phyloP scores from a whole-genome alignment of 2,888 invertebrate genomes.

The Pristionchus japonicus region DNA sequence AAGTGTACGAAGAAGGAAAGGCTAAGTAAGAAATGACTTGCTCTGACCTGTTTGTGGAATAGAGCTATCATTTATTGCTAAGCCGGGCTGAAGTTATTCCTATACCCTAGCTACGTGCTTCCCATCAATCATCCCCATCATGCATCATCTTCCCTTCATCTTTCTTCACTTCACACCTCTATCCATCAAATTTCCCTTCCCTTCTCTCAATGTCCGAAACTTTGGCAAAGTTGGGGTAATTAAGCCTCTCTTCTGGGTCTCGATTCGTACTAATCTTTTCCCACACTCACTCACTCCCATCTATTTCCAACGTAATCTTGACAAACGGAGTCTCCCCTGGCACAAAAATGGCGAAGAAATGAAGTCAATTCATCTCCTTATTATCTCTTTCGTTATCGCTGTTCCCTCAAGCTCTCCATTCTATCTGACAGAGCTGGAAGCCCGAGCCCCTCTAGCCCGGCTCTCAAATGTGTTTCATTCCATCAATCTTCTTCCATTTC shows the following conservation, averaged over 20 bases:
- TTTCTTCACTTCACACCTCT: background rate
- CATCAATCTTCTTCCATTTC: constrained; percentile 40
- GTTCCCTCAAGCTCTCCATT: background rate
- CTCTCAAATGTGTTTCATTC: constrained; percentile 46
- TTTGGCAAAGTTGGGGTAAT: background rate
- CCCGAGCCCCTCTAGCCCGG: background rate
- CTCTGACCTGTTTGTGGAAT: no score
- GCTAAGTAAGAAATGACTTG: no score
- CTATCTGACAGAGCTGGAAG: background rate
- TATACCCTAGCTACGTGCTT: background rate
- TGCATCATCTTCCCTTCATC: background rate
- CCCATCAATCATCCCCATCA: background rate
- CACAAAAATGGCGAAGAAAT: background rate
- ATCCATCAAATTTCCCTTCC: background rate
- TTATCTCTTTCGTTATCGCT: background rate
- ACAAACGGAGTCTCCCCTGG: background rate
- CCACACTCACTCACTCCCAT: background rate
- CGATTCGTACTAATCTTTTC: constrained; percentile 16
- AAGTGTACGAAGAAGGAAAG: background rate
- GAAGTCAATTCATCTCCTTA: background rate
- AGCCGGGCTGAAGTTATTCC: background rate
- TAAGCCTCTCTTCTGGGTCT: background rate
- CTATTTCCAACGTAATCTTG: constrained; percentile 36
- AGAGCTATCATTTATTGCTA: no score
- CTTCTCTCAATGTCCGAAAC: background rate